Evolutionary conservation across 2,113 vertebrate species (phyloP), one percentile per base, ranked within the genome.

Genomic region (Pseudolaguvia tuberculata): DNA sequence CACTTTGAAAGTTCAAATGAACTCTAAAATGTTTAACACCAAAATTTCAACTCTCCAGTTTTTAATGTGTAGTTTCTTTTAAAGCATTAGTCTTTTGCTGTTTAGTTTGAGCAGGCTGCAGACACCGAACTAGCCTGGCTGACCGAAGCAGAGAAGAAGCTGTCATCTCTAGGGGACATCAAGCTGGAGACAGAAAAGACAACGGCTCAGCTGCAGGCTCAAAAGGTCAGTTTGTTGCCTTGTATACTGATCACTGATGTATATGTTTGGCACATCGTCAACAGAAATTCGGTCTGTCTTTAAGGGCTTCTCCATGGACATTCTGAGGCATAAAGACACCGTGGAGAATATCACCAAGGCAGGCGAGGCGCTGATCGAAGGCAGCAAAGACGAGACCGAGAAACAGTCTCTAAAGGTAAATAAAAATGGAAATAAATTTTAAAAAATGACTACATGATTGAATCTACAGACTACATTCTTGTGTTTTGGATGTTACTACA

Each of bases 261-360:
- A 12, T 63, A 21, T 29, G 50, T 65, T 21, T 45, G 31, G 51
- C 51, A 23, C 51, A 25, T 55, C 20, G 4, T 31, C 12, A 77
- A 29, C 48, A 35, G 20, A 31, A 25, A 17, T 71, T 12, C 14
- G 20, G 21, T 72, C 48, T 69, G 45, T 72, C 18, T 65, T 52
- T 72, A 88, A 96, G 97, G 89, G 88, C 81, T 97, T 98, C 84
- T 96, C 96, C 77, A 96, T 99, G 95, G 94, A 99, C 85, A 94
- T 99, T 83, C 90, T 99, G 90, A 93, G 92, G 76, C 97, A 99
- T 88, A 98, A 96, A 85, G 96, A 99, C 84, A 82, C 88, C 67
- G 92, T 99, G 83, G 97, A 99, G 88, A 92, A 93, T 76, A 94
- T 99, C 70, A 90, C 94, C 67, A 93, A 93, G 82, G 93, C 92